A percentile compares a stretch with the other conserved stretches of the same genome.
phyloP scores from a whole-genome alignment of 1,140 invertebrate genomes.

The Hylyphantes graminicola region DNA sequence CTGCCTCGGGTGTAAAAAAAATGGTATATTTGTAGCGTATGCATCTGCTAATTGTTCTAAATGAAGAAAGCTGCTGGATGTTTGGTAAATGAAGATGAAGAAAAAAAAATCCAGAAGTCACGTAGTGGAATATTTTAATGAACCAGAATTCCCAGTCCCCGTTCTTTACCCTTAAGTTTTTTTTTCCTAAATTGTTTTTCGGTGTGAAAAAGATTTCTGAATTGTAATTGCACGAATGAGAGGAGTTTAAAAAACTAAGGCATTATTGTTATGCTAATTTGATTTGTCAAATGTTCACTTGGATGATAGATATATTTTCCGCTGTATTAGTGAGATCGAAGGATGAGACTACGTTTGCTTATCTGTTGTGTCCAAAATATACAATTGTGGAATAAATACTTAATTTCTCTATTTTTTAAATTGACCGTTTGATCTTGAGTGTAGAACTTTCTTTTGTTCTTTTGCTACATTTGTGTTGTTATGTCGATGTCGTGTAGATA shows the following conservation, averaged over 20 bases:
- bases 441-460: too few relatives aligned
- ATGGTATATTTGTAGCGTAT: constrained; percentile 35
- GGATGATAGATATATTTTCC: too few relatives aligned
- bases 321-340: too few relatives aligned
- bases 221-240: constrained; percentile 13
- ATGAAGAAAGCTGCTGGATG: constrained; percentile 26
- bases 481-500: too few relatives aligned
- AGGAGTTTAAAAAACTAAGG: background rate
- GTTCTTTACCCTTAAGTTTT: too few relatives aligned
- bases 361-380: too few relatives aligned
- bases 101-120: constrained; percentile 32
- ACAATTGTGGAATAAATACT: too few relatives aligned
- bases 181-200: too few relatives aligned
- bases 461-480: too few relatives aligned
- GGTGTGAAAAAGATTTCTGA: background rate
- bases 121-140: constrained; percentile 48
- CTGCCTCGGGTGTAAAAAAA: constrained; percentile 27
- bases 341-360: too few relatives aligned
- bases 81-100: background rate
- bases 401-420: too few relatives aligned
- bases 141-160: background rate
- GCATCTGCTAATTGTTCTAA: constrained; percentile 41
- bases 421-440: too few relatives aligned
- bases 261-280: constrained; percentile 51
- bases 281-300: background rate